phyloP scores from a whole-genome alignment of 2,888 invertebrate species.

The Conomelus anceps region DNA sequence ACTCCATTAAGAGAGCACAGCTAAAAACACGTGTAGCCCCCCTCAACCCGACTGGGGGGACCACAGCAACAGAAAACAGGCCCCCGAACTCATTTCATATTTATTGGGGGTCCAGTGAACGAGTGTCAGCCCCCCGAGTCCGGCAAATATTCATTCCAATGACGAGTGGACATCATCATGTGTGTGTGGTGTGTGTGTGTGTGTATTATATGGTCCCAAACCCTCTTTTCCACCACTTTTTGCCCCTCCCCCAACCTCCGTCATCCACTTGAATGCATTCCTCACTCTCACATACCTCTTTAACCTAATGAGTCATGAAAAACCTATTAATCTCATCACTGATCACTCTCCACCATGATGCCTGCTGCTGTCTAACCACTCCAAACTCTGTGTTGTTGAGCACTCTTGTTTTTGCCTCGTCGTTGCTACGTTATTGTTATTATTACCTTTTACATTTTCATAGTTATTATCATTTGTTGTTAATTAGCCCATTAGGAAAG shows the following conservation, averaged over 20 bases:
- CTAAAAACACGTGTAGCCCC: neutral
- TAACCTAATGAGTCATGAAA: neutral
- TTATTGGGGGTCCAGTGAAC: neutral
- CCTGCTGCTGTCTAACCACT: neutral
- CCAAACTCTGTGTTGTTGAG: neutral
- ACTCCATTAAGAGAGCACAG: neutral
- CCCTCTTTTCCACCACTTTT: no score
- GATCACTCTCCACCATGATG: neutral
- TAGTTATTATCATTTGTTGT: neutral
- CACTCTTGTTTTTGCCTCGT: neutral
- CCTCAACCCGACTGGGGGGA: neutral
- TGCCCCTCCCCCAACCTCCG: neutral
- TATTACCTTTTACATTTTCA: neutral
- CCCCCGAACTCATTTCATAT: neutral
- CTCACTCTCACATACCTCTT: neutral
- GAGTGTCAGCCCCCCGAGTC: neutral
- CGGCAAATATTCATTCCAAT: neutral
- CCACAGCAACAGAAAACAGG: neutral
- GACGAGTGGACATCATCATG: neutral
- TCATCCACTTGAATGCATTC: neutral
- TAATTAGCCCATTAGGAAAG: neutral
- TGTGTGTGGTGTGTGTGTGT: no score
- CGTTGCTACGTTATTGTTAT: neutral
- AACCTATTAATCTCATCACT: neutral
- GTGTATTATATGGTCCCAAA: neutral